Conservation (phyloP, 2,888 invertebrate species). For the Thymelicus lineola region DNA sequence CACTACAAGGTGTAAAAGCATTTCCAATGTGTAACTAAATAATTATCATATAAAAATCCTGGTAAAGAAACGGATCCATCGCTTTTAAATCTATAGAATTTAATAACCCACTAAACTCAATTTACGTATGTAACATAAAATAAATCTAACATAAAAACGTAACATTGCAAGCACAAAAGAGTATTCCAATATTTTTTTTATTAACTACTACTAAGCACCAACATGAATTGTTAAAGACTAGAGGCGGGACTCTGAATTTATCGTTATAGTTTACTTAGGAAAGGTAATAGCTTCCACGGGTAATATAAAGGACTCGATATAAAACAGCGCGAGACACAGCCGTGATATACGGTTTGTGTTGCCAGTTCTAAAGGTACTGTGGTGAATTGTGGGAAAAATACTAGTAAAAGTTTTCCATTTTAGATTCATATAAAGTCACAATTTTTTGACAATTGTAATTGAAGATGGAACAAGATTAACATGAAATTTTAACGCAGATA, state of each 20-base stretch:
- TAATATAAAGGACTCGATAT: slow-evolving; percentile 62
- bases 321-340: slow-evolving; percentile 48
- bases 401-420: neutral
- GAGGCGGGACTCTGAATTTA: slow-evolving; percentile 59
- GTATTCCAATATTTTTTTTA: slow-evolving; percentile 31
- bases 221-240: slow-evolving; percentile 36
- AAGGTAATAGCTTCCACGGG: slow-evolving; percentile 64
- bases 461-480: too few species aligned
- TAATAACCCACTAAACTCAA: neutral
- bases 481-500: too few species aligned
- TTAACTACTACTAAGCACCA: slow-evolving; percentile 36
- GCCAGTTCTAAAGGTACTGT: slow-evolving; percentile 31
- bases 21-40: too few species aligned
- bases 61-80: neutral
- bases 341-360: slow-evolving; percentile 48
- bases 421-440: neutral
- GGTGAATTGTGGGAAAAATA: slow-evolving; percentile 25
- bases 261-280: slow-evolving; percentile 74
- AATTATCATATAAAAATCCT: too few species aligned
- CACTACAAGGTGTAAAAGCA: too few species aligned
- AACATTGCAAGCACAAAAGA: slow-evolving; percentile 7
- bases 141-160: neutral
- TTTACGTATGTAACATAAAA: neutral
- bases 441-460: too few species aligned
- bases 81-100: neutral